These are phyloP conservation scores for Allacma fusca DNA, from an alignment of 2,888 invertebrate species.

Conservation along the genomic window DNA sequence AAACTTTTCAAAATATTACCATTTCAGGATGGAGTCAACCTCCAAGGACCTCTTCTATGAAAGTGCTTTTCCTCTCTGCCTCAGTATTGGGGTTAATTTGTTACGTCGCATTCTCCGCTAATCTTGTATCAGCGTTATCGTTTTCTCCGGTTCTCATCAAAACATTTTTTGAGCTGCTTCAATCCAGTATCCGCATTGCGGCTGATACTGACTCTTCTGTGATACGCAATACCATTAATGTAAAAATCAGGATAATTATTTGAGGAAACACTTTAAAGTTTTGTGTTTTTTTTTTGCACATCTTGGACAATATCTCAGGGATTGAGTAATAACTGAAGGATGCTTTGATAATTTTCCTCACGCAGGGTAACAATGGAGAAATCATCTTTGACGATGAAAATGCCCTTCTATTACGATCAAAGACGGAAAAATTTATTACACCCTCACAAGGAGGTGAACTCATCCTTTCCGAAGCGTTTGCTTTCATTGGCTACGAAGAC, in stretches of 20 bases:
- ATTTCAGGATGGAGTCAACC: too few relatives aligned
- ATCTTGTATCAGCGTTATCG: not conserved
- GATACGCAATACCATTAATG: not conserved
- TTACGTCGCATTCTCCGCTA: not conserved
- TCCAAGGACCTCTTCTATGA: not conserved
- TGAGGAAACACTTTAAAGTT: too few relatives aligned
- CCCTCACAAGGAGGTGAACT: not conserved
- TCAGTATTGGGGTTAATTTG: not conserved
- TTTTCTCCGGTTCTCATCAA: not conserved
- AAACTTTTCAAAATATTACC: too few relatives aligned
- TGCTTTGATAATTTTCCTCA: not conserved
- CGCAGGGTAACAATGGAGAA: not conserved
- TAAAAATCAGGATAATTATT: too few relatives aligned
- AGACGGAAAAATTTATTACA: not conserved
- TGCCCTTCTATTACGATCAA: not conserved
- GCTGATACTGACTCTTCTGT: not conserved
- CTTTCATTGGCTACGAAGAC: slow-evolving; percentile 5
- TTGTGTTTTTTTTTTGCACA: not conserved
- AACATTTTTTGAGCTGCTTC: not conserved
- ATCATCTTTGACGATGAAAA: not conserved
- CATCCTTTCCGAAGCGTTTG: not conserved
- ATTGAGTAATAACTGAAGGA: not conserved
- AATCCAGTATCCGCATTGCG: not conserved
- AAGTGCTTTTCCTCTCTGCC: not conserved
- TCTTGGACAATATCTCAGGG: not conserved